These are phyloP conservation scores for Calycopis cecrops DNA, from an alignment of 1,140 invertebrate genomes.

Conservation along the genomic window DNA sequence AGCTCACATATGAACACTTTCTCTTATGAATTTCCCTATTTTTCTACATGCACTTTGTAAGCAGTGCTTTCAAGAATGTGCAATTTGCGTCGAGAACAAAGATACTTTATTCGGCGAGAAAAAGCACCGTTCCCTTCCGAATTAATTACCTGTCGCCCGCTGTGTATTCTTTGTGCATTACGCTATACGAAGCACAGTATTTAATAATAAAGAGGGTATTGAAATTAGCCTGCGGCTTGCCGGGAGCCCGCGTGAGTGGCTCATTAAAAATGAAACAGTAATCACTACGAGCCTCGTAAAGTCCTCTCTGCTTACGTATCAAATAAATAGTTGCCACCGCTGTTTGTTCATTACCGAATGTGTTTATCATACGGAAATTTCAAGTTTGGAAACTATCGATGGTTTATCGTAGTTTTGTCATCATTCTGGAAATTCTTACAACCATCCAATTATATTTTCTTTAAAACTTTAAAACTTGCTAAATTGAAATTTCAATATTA, in stretches of 20 bases:
- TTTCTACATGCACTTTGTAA: conserved; percentile 47
- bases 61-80: conserved; percentile 32
- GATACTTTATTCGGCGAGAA: conserved; percentile 23
- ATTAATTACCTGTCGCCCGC: conserved; percentile 33
- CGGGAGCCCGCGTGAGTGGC: conserved; percentile 51
- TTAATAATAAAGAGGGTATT: conserved; percentile 57
- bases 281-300: conserved; percentile 53
- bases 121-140: conserved; percentile 25
- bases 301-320: conserved; percentile 43
- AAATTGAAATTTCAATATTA: no score
- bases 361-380: no score
- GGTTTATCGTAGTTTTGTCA: no score
- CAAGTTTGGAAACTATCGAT: no score
- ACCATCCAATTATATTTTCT: no score
- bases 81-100: conserved; percentile 30
- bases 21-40: conserved; percentile 61
- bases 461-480: no score
- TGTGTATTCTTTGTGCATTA: conserved; percentile 31
- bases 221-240: conserved; percentile 62
- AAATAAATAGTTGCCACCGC: conserved; percentile 25
- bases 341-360: conserved; percentile 12
- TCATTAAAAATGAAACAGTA: conserved; percentile 70
- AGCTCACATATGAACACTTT: conserved; percentile 67
- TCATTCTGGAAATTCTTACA: no score
- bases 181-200: conserved; percentile 27